phyloP scores from a whole-genome alignment of 2,113 vertebrate genomes.

The Hippocampus barbouri region DNA sequence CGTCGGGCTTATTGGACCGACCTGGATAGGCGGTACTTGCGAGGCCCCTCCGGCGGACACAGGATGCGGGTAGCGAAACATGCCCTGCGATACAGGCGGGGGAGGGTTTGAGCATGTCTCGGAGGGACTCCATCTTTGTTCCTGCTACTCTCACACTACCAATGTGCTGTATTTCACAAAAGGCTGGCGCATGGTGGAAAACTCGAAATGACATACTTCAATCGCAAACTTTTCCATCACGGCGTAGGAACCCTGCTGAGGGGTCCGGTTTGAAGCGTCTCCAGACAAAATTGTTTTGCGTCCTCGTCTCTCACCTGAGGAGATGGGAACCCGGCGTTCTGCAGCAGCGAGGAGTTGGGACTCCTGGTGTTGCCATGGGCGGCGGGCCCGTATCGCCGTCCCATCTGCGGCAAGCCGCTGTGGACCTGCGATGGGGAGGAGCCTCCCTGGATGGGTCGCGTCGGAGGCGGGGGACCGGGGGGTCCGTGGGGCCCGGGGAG shows the following conservation, averaged over 20 bases:
- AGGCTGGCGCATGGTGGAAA: too few relatives aligned
- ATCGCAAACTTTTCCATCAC: too few relatives aligned
- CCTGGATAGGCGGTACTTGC: slow-evolving; percentile 66
- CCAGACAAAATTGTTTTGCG: too few relatives aligned
- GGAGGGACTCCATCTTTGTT: slow-evolving; percentile 49
- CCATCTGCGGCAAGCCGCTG: slow-evolving; percentile 47
- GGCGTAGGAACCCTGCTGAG: too few relatives aligned
- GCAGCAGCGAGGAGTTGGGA: slow-evolving; percentile 62
- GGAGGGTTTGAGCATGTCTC: slow-evolving; percentile 63
- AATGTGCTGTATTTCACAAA: not conserved
- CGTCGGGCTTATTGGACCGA: slow-evolving; percentile 13
- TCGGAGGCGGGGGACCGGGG: slow-evolving; percentile 55
- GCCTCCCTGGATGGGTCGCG: slow-evolving; percentile 67
- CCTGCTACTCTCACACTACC: not conserved
- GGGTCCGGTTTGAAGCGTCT: too few relatives aligned
- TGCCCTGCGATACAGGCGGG: slow-evolving; percentile 60
- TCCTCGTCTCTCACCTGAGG: slow-evolving; percentile 50
- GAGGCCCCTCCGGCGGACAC: slow-evolving; percentile 35
- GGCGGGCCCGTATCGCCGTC: slow-evolving; percentile 56
- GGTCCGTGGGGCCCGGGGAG: slow-evolving; percentile 36
- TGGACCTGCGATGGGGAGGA: slow-evolving; percentile 68
- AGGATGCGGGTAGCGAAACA: slow-evolving; percentile 61
- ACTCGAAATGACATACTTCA: too few relatives aligned
- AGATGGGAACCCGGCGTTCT: slow-evolving; percentile 51
- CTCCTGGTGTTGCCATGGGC: slow-evolving; percentile 58